A percentile compares a stretch with the other conserved stretches of the same genome.
phyloP scores from a whole-genome alignment of 2,113 vertebrate genomes.

The Lates calcarifer region DNA sequence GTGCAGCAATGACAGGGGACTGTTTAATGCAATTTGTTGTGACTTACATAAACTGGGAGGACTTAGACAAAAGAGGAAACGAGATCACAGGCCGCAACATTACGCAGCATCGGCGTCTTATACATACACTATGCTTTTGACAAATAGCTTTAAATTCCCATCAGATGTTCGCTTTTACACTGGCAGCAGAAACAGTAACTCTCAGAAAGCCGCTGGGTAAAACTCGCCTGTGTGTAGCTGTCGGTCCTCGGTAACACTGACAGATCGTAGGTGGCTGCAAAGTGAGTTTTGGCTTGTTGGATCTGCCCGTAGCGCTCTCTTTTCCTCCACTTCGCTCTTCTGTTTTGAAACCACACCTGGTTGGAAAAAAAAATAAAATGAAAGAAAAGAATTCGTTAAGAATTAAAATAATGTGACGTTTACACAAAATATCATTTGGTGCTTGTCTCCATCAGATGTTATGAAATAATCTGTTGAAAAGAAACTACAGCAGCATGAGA shows the following conservation, averaged over 20 bases:
- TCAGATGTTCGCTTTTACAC: background rate
- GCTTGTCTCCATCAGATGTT: too few species aligned
- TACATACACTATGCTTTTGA: background rate
- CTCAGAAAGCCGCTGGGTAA: accelerated
- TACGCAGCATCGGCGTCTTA: background rate
- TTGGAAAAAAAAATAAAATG: background rate
- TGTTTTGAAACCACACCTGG: conserved; percentile 99
- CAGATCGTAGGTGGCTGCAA: conserved; percentile 95
- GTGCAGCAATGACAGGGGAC: background rate
- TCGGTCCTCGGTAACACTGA: conserved; percentile 95
- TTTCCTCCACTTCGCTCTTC: conserved; percentile 99
- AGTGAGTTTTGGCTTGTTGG: conserved; percentile 97
- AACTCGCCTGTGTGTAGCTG: conserved; percentile 93
- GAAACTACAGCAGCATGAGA: too few species aligned
- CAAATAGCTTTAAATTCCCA: background rate
- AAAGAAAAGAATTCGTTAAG: background rate
- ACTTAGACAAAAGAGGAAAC: too few species aligned
- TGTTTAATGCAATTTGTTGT: conserved; percentile 9
- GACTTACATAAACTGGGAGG: background rate
- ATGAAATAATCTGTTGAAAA: too few species aligned
- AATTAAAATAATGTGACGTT: background rate
- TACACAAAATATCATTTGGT: too few species aligned
- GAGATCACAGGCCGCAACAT: background rate
- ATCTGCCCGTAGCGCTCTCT: conserved; percentile 97
- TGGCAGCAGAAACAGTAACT: background rate